phyloP scores from a whole-genome alignment of 2,113 vertebrate species.

The Rattus norvegicus region DNA sequence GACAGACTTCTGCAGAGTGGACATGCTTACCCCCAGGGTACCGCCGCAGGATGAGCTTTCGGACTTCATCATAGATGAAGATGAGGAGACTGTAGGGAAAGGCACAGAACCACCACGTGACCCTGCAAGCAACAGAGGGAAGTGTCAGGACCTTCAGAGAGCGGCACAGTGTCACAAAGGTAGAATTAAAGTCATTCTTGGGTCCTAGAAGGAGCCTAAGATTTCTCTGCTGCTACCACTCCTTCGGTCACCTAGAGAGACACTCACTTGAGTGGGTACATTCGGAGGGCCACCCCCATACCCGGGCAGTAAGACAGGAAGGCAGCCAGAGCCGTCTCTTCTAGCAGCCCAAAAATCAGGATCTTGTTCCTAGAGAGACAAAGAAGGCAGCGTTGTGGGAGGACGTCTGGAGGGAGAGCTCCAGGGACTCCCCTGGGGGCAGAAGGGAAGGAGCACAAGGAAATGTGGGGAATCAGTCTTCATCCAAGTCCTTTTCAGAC shows the following conservation, averaged over 20 bases:
- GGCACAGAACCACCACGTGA: constrained; percentile 92
- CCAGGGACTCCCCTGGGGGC: neutral
- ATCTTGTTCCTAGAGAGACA: constrained; percentile 85
- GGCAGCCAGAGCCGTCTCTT: constrained; percentile 87
- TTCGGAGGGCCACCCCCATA: constrained; percentile 87
- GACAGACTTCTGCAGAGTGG: neutral
- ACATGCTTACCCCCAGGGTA: constrained; percentile 87
- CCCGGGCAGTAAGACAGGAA: constrained; percentile 89
- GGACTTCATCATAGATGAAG: constrained; percentile 91
- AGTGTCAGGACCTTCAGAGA: neutral
- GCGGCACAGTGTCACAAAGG: no score
- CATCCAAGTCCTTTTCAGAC: neutral
- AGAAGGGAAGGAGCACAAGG: neutral
- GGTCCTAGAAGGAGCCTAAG: neutral
- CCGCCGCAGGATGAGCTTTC: constrained; percentile 89
- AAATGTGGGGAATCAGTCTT: no score
- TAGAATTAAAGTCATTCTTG: neutral
- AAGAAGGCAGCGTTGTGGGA: neutral
- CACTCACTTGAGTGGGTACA: constrained; percentile 89
- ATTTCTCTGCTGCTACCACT: neutral
- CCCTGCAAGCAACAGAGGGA: constrained; percentile 77
- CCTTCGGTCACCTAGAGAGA: neutral
- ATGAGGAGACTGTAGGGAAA: constrained; percentile 92
- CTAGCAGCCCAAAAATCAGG: constrained; percentile 88
- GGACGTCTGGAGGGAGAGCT: neutral